phyloP scores from a whole-genome alignment of 2,888 invertebrate species.

The Pristionchus entomophagus region DNA sequence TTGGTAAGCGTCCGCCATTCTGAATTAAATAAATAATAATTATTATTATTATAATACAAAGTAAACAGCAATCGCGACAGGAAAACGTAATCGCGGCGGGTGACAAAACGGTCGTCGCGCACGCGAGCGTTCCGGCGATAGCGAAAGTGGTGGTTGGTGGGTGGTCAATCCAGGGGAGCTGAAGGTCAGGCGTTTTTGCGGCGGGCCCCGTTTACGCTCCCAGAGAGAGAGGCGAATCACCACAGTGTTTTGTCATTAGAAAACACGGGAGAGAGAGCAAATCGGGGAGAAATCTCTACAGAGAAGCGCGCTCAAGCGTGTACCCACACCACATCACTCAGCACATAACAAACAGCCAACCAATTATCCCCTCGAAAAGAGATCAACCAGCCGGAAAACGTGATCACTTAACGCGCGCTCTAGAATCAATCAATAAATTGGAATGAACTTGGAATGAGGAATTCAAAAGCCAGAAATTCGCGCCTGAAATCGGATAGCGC shows the following conservation, averaged over 20 bases:
- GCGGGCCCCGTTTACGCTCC: slow-evolving; percentile 23
- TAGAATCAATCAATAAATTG: not conserved
- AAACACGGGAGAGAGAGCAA: not conserved
- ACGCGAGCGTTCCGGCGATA: not conserved
- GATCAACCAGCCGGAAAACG: not conserved
- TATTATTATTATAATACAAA: not conserved
- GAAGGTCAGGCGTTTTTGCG: slow-evolving; percentile 28
- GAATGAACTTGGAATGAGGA: not conserved
- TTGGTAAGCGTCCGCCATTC: slow-evolving; percentile 68
- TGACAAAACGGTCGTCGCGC: not conserved
- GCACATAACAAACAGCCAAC: slow-evolving; percentile 25
- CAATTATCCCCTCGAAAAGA: not conserved
- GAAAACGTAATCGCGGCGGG: slow-evolving; percentile 26
- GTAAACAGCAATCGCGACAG: not conserved
- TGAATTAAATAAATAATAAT: slow-evolving; percentile 4
- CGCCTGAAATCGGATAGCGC: not conserved
- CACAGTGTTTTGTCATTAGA: not conserved
- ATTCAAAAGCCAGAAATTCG: not conserved
- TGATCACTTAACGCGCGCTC: not conserved
- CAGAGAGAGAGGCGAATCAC: not conserved
- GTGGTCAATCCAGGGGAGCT: not conserved
- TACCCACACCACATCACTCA: not conserved
- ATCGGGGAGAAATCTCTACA: not conserved
- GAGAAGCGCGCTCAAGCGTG: not conserved
- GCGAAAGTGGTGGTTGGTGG: slow-evolving; percentile 22